Evolutionary conservation across 2,888 invertebrate species (phyloP), one percentile per base, ranked within the genome.

Genomic region (Agrochola circellaris): DNA sequence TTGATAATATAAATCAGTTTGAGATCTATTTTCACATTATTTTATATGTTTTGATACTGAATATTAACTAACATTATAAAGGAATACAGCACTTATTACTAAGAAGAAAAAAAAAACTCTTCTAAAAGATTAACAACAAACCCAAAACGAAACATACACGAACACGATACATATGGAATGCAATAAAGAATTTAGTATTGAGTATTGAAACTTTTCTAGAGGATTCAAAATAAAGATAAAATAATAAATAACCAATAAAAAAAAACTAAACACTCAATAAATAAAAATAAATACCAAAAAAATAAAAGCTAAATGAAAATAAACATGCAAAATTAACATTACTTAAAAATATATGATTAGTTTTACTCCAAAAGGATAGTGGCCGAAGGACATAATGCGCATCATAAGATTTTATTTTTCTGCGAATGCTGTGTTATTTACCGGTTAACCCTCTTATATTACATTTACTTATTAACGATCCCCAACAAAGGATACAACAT

Each of bases 341-440:
- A 58, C 5, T 54, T 15, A 5, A 23, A 9, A 34, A 34, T 9
- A 38, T 34, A 72, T 11, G 1, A 23, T 13, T 13, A 48, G 38
- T 15, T 58, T 8, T 20, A 62, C 42, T n/a, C 11, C 45, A 71
- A 77, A 71, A 79, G 61, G 26, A 54, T 2, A 34, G 15, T 42
- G 17, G 23, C 26, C n/a, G 56, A 11, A 13, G 11, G 11, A n/a
- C 13, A 15, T 4, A 56, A n/a, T n/a, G 2, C 23, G 11, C 9
- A n/a, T 54, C 23, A 11, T 4, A n/a, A 23, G 3, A 54, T 11
- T 4, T 56, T 54, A n/a, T 45, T 56, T 56, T n/a, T n/a, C 4
- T 56, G 1, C 23, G 11, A 23, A 8, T 2, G 51, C 6, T 51
- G 9, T 54, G 9, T 51, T 51, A 7, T 20, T 51, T 20, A 51